Conservation (phyloP, 2,888 invertebrate genomes). For the Troilus luridus region DNA sequence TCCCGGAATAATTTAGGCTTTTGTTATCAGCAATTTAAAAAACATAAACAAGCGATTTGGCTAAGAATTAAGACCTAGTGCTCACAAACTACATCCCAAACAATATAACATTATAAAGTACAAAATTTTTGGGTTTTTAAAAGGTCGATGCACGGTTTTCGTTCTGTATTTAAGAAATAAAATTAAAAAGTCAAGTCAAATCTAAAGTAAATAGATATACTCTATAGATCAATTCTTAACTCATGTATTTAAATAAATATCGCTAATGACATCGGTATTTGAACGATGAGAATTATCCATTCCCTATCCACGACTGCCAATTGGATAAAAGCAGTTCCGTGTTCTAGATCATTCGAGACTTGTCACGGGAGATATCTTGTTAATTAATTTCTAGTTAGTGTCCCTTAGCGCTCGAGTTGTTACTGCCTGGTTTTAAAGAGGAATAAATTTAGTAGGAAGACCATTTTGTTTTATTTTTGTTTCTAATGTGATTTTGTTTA, state of each 20-base stretch:
- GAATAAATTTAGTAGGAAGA: neutral
- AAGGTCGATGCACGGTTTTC: too few species aligned
- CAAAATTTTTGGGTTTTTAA: too few species aligned
- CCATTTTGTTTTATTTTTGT: neutral
- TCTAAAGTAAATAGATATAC: too few species aligned
- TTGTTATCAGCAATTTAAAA: too few species aligned
- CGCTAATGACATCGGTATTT: neutral
- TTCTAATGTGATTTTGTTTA: too few species aligned
- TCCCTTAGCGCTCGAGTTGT: neutral
- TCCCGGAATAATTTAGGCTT: too few species aligned
- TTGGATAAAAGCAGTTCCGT: conserved; percentile 6
- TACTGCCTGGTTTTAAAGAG: neutral
- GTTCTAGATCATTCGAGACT: neutral
- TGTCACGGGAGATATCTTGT: neutral
- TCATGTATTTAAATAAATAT: neutral
- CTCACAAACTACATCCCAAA: too few species aligned
- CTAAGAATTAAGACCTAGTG: too few species aligned
- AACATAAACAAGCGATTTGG: too few species aligned
- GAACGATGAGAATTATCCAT: neutral
- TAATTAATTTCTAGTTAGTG: neutral
- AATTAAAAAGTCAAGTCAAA: too few species aligned
- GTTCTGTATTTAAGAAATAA: too few species aligned
- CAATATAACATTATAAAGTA: too few species aligned
- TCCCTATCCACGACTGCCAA: neutral
- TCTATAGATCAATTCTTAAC: neutral